Percentiles rank a stretch among this genome's conserved stretches.
Conservation (phyloP, 2,888 invertebrate genomes). For the Keiferia lycopersicella region DNA sequence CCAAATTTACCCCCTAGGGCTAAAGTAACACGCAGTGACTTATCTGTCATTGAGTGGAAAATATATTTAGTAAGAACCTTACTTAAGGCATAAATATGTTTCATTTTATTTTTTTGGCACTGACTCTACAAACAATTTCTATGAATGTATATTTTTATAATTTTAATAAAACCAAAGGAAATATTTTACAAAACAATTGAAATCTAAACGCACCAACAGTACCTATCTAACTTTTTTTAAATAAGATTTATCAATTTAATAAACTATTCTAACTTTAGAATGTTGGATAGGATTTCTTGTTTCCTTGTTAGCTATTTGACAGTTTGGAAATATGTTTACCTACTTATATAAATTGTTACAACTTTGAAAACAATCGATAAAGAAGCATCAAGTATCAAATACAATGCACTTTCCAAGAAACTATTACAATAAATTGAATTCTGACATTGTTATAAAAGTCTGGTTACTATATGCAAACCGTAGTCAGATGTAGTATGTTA, state of each 20-base stretch:
- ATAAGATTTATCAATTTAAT: neutral
- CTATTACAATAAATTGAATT: neutral
- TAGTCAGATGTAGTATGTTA: too few species aligned
- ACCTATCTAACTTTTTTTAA: slow-evolving; percentile 2
- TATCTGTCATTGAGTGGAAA: too few species aligned
- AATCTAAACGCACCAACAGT: neutral
- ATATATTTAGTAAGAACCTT: neutral
- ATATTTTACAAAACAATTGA: neutral
- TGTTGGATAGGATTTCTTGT: too few species aligned
- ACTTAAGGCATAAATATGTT: too few species aligned
- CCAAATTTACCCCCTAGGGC: too few species aligned
- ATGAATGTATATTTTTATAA: slow-evolving; percentile 24
- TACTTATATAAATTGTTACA: too few species aligned
- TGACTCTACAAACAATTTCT: slow-evolving; percentile 13
- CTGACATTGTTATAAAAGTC: neutral
- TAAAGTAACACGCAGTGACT: too few species aligned
- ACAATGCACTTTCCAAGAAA: neutral
- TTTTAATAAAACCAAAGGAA: slow-evolving; percentile 10
- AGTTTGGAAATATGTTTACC: too few species aligned
- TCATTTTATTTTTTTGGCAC: too few species aligned
- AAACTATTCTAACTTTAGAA: too few species aligned
- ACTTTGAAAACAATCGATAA: too few species aligned
- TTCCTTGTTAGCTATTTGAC: too few species aligned
- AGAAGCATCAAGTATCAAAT: neutral
- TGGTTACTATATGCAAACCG: neutral